These are phyloP conservation scores for Stenodera caucasica DNA, from an alignment of 2,888 invertebrate species.

Conservation along the genomic window DNA sequence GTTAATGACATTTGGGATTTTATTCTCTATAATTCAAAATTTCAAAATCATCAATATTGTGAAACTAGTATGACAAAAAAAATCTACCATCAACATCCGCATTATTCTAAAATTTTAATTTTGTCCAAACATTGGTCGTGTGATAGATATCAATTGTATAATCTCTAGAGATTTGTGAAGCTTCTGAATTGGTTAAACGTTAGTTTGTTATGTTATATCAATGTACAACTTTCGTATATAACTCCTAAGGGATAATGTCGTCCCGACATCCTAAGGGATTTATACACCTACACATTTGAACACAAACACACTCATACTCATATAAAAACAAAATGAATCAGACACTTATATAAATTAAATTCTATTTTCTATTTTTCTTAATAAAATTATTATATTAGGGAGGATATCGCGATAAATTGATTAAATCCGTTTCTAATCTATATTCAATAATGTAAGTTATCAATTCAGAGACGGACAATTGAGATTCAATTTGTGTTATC, in stretches of 20 bases:
- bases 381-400: not conserved
- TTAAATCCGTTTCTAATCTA: not conserved
- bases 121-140: not conserved
- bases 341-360: not conserved
- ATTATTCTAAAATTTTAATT: not conserved
- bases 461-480: constrained; percentile 1
- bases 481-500: not conserved
- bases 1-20: constrained; percentile 1
- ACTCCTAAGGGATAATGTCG: not conserved
- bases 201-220: not conserved
- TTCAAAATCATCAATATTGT: not conserved
- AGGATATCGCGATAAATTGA: not conserved
- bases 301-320: not conserved
- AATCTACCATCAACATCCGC: not conserved
- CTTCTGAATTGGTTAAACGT: constrained; percentile 1
- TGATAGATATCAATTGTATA: not conserved
- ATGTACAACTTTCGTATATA: not conserved
- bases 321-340: not conserved
- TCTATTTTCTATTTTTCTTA: not conserved
- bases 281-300: not conserved
- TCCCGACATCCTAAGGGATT: not conserved
- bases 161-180: not conserved
- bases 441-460: not conserved
- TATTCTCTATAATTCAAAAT: not conserved
- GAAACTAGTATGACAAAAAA: not conserved